Evolutionary conservation across 2,113 vertebrate genomes (phyloP), one percentile per base, ranked within the genome.

Genomic region (Orycteropus afer): DNA sequence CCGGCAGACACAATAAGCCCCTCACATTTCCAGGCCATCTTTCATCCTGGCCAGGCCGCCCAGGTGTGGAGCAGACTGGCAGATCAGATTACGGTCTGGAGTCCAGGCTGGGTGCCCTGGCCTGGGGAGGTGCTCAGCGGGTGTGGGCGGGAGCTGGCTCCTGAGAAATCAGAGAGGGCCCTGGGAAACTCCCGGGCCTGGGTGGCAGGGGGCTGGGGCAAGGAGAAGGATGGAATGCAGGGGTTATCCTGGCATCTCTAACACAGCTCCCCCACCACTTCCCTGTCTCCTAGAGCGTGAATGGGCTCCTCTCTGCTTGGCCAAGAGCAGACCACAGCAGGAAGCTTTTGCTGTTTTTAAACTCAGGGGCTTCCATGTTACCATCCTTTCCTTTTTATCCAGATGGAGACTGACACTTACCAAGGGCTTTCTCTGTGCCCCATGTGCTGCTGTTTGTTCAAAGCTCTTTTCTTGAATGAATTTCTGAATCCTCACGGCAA

Each of bases 61-160:
- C 90, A 97, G 93, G 92, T 96, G 96, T 90, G 94, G 87, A 51
- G 69, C 88, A 88, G 93, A 63, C 90, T 7, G 81, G 81, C 92
- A 73, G 95, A 96, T 97, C 92, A 0, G 78, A 86, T 97, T 97
- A 95, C 97, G 0, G 57, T 34, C 47, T 23, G 74, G 80, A 94
- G 89, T 42, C 69, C 25, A 3, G 32, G 27, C 61, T 45, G 84
- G 90, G 94, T 74, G 94, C 90, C 78, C 57, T 20, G 4, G 83
- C 65, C 59, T 47, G 27, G 90, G 90, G 27, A 95, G 11, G n/a
- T n/a, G n/a, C 57, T 40, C 12, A 34, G 7, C 55, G 42, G 71
- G 59, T 8, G 67, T 51, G 59, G 53, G 47, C 34, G 83, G 73
- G 29, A 73, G 29, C 78, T 67, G 67, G 86, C 79, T 92, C 86